Evolutionary conservation across 1,140 invertebrate genomes (phyloP).

Genomic region (Drosophila bifasciata): DNA sequence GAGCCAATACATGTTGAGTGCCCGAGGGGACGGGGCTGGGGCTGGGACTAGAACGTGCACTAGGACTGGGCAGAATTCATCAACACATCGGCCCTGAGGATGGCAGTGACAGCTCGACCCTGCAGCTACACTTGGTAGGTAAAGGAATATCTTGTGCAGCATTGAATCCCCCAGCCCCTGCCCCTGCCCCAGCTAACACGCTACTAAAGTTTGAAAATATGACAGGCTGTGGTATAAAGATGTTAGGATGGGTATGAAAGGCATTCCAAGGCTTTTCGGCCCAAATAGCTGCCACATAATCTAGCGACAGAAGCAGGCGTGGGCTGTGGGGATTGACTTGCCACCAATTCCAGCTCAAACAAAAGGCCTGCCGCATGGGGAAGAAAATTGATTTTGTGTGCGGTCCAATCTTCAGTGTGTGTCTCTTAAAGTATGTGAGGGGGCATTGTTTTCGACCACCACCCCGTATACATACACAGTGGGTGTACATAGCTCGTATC

Average conservation of each 20-base stretch:
- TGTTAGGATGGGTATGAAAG: constrained; percentile 48
- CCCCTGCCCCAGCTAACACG: constrained; percentile 40
- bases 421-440: constrained; percentile 5
- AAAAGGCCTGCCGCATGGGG: constrained; percentile 13
- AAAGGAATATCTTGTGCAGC: constrained; percentile 53
- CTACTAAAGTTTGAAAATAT: constrained; percentile 56
- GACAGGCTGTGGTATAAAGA: constrained; percentile 46
- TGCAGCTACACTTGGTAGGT: constrained; percentile 17
- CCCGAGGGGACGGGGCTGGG: constrained; percentile 9
- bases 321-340: constrained; percentile 9
- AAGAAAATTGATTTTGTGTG: constrained; percentile 66
- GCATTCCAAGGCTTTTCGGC: constrained; percentile 60
- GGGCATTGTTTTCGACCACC: constrained; percentile 2
- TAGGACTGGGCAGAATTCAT: constrained; percentile 27
- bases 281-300: constrained; percentile 68
- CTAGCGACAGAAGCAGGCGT: constrained; percentile 25
- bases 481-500: constrained; percentile 32
- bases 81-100: constrained; percentile 26
- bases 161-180: constrained; percentile 28
- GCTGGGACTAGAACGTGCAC: not conserved
- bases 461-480: constrained; percentile 7
- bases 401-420: constrained; percentile 28
- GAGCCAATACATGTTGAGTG: constrained; percentile 61
- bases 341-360: constrained; percentile 13
- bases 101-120: not conserved